Evolutionary conservation across 2,113 vertebrate genomes (phyloP), one percentile per base, ranked within the genome.

Genomic region (Machaerirhynchus nigripectus): DNA sequence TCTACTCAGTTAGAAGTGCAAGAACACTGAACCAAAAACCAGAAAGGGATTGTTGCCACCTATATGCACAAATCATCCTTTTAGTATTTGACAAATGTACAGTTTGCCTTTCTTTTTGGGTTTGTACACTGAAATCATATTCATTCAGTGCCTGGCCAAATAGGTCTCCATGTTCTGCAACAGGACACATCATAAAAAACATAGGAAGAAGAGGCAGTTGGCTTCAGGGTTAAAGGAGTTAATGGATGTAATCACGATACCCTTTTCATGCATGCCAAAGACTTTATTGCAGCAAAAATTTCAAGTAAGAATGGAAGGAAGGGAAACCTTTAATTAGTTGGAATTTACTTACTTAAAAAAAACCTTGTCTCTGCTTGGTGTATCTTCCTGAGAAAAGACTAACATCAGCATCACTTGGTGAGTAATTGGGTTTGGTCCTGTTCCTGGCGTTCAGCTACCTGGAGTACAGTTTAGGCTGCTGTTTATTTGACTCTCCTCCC

Each of bases 401-500:
- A 33, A 40, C 11, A 61, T 97, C 95, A 96, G 90, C 96, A 94
- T 65, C 73, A 76, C 63, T 84, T 82, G 70, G 49, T 89, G 61
- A 73, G 76, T 84, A 82, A 93, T 47, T 26, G 13, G 4, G 42
- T 69, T 95, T 74, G 69, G 47, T 92, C 65, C 55, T 70, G 26
- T 69, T 95, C 79, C 68, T 84, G 31, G 26, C 84, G 55, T 83
- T 65, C 31, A 68, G 16, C 33, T 77, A 67, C 4, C 83, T 82
- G 61, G 87, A 85, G 61, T 22, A 53, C 39, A 67, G 75, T 97
- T 95, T 89, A 89, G 31, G 14, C 81, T 93, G 80, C 87, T 94
- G 63, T 84, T 98, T 97, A 95, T 94, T 96, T 92, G 89, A 95
- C 63, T 86, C 49, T 64, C 39, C 35, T 96, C 96, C 97, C 94